A percentile compares a stretch with the other conserved stretches of the same genome.
phyloP scores from a whole-genome alignment of 2,888 invertebrate species.

The Selenia dentaria region DNA sequence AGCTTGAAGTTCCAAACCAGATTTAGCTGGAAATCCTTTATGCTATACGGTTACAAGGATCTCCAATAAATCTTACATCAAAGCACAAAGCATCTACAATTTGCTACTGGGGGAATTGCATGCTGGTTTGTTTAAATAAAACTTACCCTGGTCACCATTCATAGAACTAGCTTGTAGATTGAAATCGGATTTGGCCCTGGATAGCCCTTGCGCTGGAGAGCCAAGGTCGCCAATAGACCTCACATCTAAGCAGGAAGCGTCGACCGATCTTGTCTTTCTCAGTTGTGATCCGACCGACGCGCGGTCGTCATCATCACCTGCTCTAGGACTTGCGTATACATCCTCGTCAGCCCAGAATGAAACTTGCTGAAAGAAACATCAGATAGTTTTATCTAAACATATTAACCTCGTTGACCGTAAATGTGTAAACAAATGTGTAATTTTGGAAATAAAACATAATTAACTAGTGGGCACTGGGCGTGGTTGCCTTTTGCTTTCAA shows the following conservation, averaged over 20 bases:
- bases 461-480: no score
- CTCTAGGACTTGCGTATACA: slow-evolving; percentile 86
- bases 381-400: no score
- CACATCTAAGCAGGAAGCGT: slow-evolving; percentile 94
- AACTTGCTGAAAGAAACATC: no score
- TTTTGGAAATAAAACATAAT: no score
- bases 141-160: slow-evolving; percentile 87
- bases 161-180: slow-evolving; percentile 91
- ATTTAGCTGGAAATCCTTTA: slow-evolving; percentile 91
- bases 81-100: slow-evolving; percentile 95
- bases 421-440: no score
- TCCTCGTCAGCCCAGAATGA: slow-evolving; percentile 93
- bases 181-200: slow-evolving; percentile 94
- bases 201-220: slow-evolving; percentile 87
- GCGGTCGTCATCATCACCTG: slow-evolving; percentile 88
- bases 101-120: no score
- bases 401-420: no score
- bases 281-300: slow-evolving; percentile 91
- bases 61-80: slow-evolving; percentile 90
- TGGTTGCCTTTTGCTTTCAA: no score
- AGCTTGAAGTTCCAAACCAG: slow-evolving; percentile 93
- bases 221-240: slow-evolving; percentile 88
- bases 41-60: slow-evolving; percentile 86
- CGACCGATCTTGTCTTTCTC: slow-evolving; percentile 94
- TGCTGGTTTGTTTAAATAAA: no score